Percentiles rank a stretch among this genome's conserved stretches.
phyloP scores from a whole-genome alignment of 2,888 invertebrate genomes.

The Quadroppia sp. region DNA sequence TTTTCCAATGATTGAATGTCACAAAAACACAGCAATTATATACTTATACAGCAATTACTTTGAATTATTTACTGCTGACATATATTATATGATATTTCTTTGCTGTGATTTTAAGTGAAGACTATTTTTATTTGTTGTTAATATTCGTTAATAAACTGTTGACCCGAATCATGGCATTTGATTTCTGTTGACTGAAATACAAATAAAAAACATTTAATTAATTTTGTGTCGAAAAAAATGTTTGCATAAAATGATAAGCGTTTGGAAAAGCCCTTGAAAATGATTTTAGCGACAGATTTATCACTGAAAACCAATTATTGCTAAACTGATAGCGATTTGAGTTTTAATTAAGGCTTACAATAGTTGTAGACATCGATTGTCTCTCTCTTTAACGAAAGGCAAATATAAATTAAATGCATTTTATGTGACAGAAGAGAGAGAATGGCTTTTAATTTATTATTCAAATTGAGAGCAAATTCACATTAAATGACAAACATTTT shows the following conservation, averaged over 20 bases:
- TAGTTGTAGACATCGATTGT: no score
- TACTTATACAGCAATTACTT: slow-evolving; percentile 22
- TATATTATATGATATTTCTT: background rate
- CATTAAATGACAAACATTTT: slow-evolving; percentile 22
- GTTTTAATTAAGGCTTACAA: no score
- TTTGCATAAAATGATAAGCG: no score
- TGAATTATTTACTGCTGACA: slow-evolving; percentile 29
- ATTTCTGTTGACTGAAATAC: no score
- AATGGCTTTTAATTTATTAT: slow-evolving; percentile 24
- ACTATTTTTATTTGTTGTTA: background rate
- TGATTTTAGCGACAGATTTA: no score
- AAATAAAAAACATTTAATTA: no score
- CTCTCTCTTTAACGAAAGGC: slow-evolving; percentile 31
- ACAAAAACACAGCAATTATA: slow-evolving; percentile 27
- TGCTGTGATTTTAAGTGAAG: background rate
- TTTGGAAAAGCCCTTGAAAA: no score
- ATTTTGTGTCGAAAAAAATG: no score
- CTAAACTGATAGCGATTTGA: slow-evolving; percentile 22
- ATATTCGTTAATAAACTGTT: slow-evolving; percentile 1
- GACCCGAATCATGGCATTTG: background rate
- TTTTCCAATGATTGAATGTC: background rate
- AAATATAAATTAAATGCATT: slow-evolving; percentile 24
- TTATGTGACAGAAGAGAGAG: background rate
- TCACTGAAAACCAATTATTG: no score
- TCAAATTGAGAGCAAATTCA: slow-evolving; percentile 23